Conservation (phyloP, 2,888 invertebrate genomes). For the Diarsia brunnea region DNA sequence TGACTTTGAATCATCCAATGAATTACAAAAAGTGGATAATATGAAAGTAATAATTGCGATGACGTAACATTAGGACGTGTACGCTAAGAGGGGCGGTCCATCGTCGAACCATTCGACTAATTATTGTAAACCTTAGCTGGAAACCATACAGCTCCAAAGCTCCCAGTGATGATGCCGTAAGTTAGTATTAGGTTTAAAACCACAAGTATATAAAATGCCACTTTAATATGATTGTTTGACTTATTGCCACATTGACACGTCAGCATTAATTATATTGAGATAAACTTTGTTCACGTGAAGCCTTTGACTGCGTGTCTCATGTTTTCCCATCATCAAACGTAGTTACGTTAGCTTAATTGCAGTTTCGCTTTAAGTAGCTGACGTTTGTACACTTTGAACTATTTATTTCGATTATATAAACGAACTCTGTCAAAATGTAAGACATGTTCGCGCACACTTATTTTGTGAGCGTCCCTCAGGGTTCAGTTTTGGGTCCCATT, state of each 20-base stretch:
- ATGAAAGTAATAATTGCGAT: conserved; percentile 8
- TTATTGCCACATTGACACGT: background rate
- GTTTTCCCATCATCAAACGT: background rate
- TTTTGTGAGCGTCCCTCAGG: background rate
- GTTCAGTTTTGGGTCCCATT: background rate
- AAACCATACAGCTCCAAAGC: background rate
- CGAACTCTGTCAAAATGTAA: background rate
- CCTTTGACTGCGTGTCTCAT: background rate
- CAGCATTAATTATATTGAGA: background rate
- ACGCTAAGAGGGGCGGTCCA: background rate
- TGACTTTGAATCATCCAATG: background rate
- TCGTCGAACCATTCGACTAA: background rate
- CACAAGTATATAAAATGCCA: background rate
- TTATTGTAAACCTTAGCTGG: background rate
- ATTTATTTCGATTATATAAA: background rate
- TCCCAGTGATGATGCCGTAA: too few relatives aligned
- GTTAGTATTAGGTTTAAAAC: too few relatives aligned
- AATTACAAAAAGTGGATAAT: conserved; percentile 19
- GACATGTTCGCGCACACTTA: background rate
- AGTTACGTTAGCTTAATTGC: too few relatives aligned
- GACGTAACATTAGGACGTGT: conserved; percentile 10
- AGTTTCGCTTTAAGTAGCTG: background rate
- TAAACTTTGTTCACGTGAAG: background rate
- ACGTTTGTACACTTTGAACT: background rate
- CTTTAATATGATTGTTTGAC: background rate